These are phyloP conservation scores for Amphimallon solstitiale DNA, from an alignment of 2,888 invertebrate genomes.

Conservation along the genomic window DNA sequence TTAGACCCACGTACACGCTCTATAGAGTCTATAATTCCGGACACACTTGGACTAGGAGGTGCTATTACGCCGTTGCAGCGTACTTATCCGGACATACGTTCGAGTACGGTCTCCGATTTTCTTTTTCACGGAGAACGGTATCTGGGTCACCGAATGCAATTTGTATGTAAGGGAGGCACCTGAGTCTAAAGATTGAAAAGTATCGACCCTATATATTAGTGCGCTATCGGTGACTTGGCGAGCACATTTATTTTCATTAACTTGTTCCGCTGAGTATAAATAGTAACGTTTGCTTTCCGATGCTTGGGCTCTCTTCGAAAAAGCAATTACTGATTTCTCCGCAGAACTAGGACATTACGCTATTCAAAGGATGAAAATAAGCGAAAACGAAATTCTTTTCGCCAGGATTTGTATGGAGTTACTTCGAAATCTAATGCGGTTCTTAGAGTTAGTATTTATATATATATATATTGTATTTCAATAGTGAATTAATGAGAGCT, in stretches of 20 bases:
- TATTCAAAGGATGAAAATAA: too few species aligned
- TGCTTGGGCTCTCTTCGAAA: not conserved
- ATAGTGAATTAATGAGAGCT: too few species aligned
- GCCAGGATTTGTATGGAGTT: too few species aligned
- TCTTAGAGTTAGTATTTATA: too few species aligned
- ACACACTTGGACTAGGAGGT: slow-evolving; percentile 8
- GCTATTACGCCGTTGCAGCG: not conserved
- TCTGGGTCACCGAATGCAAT: slow-evolving; percentile 27
- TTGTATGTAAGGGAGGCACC: slow-evolving; percentile 29
- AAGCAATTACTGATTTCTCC: slow-evolving; percentile 6
- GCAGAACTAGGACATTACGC: not conserved
- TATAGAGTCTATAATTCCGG: slow-evolving; percentile 17
- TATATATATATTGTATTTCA: too few species aligned
- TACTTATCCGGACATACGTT: too few species aligned
- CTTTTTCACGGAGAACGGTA: not conserved
- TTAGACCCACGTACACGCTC: not conserved
- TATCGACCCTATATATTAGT: slow-evolving; percentile 23
- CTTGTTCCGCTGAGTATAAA: slow-evolving; percentile 16
- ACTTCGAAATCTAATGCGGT: too few species aligned
- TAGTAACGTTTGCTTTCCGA: slow-evolving; percentile 12
- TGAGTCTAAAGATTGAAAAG: slow-evolving; percentile 31
- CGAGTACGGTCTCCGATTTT: slow-evolving; percentile 10
- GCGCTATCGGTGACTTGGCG: not conserved
- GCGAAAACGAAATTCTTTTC: too few species aligned
- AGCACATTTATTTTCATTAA: slow-evolving; percentile 31